Evolutionary conservation across 1,140 invertebrate species (phyloP), one percentile per base, ranked within the genome.

Genomic region (Nymphalis io): DNA sequence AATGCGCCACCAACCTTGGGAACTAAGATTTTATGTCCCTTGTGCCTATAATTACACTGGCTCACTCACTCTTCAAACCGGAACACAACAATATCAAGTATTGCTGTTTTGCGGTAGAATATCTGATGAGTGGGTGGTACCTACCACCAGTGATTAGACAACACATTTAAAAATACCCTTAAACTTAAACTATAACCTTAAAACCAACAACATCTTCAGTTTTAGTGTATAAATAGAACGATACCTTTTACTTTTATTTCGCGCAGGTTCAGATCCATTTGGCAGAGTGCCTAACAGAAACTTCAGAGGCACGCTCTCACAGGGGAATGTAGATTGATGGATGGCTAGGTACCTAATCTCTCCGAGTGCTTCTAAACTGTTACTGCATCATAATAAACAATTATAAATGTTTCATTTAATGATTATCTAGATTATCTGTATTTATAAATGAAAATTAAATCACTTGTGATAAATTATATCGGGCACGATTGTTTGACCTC

Each of bases 301-400:
- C 44, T 38, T 40, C 57, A 21, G 40, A 18, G 53, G 21, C 59
- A 38, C 20, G 40, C 53, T 53, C 27, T 64, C 51, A 59, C 27
- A 13, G 4, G 21, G 20, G 60, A 13, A 21, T 69, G 60, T 33
- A 18, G 68, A 33, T 58, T 70, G 68, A 63, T 69, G 53, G 57
- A 60, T 68, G 61, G 21, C 23, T 20, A 23, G 53, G 18, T 23
- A 63, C 57, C 68, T 70, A 70, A 70, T 70, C 60, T 70, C 53
- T 33, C 58, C 20, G 53, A 63, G 60, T 63, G 61, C 60, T 62
- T 46, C 20, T 61, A 42, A 59, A 16, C 33, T 53, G 58, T 27
- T 21, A 65, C 51, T 21, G 13, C 10, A 15, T 55, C 27, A 20
- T 18, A n/a, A 46, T 46, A n/a, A 21, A 51, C 46, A 6, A 20